Evolutionary conservation across 2,113 vertebrate species (phyloP).

Genomic region (Pygoscelis adeliae): DNA sequence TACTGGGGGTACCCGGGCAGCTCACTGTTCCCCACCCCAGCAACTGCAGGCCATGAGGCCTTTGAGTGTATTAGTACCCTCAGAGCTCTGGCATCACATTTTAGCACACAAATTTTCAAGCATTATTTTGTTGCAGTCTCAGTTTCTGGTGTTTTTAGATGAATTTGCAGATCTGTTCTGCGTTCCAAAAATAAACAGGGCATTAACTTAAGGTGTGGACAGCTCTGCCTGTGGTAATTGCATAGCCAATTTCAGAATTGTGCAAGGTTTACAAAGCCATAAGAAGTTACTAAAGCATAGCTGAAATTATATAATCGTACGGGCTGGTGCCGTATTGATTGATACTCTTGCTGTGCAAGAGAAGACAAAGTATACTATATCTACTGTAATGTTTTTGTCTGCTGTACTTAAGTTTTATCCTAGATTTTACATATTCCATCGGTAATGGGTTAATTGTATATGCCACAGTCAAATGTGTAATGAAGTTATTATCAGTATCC

Average conservation of each 20-base stretch:
- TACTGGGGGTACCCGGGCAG: accelerated
- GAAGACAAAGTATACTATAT: background rate
- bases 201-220: background rate
- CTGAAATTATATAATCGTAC: background rate
- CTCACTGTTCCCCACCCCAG: background rate
- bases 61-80: accelerated
- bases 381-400: background rate
- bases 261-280: background rate
- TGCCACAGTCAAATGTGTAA: background rate
- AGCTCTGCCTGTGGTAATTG: background rate
- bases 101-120: accelerated
- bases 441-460: background rate
- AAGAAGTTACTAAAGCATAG: background rate
- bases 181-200: background rate
- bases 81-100: accelerated
- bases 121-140: accelerated
- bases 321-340: background rate
- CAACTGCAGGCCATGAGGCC: accelerated
- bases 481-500: background rate
- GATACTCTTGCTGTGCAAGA: background rate
- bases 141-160: background rate
- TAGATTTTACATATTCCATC: background rate
- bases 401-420: background rate
- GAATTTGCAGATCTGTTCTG: background rate
- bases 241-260: background rate